Base-by-base conservation (phyloP, 2,797 vertebrate genomes). In the Diglossa cyanea region DNA sequence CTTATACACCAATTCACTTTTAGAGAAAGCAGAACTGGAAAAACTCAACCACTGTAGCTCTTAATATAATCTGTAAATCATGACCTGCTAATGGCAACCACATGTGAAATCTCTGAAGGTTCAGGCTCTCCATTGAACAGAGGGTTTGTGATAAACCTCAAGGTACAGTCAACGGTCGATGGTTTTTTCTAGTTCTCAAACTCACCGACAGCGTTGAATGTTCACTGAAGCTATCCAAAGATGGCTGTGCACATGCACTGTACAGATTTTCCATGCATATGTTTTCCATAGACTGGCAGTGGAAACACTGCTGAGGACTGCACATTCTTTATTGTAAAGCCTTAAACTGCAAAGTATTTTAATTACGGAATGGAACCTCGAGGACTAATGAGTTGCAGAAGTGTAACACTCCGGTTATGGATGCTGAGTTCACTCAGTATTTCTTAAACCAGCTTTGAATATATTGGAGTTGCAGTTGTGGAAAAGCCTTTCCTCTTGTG, bases 121-220 rank as follows among this genome's bases (percentile, higher is more conserved):
- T 88, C 83, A 84, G n/a, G 79, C 67, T 96, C 68, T 88, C 77
- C 63, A 11, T 85, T 70, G 53, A 83, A 11, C 77, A 86, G 55
- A 94, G 94, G 85, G 96, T 92, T 76, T 94, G 93, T 96, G 97
- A 98, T 97, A 97, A 97, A 98, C 98, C 99, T 98, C 98, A 98
- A 98, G 99, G 99, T 99, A 99, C 99, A 99, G 98, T 99, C 99
- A 99, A 99, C 99, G 99, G 98, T 99, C 98, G 98, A 99, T 99
- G 99, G 99, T 99, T 99, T 99, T 96, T 98, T 98, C 89, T 98
- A 97, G 98, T 98, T 98, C 97, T 97, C 98, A 99, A 99, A 99
- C 99, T 99, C 99, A 99, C 99, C 99, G 99, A 99, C 99, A 99
- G 99, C 99, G 99, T 99, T 99, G 99, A 99, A 99, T 99, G 99